Conservation (phyloP, 2,888 invertebrate genomes). For the Cacoxenus indagator region DNA sequence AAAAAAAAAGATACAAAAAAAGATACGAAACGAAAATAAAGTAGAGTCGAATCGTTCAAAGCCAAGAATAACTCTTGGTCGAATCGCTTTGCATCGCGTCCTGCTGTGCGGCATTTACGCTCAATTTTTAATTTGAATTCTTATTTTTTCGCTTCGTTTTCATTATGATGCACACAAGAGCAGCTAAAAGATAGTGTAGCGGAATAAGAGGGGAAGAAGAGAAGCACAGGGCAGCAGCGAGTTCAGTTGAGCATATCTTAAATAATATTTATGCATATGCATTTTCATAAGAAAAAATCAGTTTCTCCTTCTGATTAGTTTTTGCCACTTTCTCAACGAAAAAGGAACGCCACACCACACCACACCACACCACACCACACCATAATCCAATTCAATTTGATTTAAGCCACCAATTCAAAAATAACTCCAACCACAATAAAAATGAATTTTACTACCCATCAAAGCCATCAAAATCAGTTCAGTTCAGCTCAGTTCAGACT, state of each 20-base stretch:
- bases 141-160: conserved; percentile 40
- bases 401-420: neutral
- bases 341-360: neutral
- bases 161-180: conserved; percentile 43
- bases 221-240: too few relatives aligned
- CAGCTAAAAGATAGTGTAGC: neutral
- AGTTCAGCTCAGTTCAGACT: neutral
- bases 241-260: conserved; percentile 38
- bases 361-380: neutral
- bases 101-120: conserved; percentile 63
- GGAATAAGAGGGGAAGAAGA: too few relatives aligned
- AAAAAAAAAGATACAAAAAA: neutral
- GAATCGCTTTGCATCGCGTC: conserved; percentile 38
- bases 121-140: conserved; percentile 64
- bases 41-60: neutral
- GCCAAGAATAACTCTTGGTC: conserved; percentile 12
- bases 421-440: neutral
- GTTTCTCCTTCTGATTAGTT: neutral
- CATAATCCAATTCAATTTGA: neutral
- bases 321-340: conserved; percentile 10
- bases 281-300: conserved; percentile 43
- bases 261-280: conserved; percentile 62
- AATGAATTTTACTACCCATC: neutral
- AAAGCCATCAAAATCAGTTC: conserved; percentile 12
- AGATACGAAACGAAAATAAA: conserved; percentile 2